Conservation (phyloP, 2,113 vertebrate species). For the Platycercus adscitus region DNA sequence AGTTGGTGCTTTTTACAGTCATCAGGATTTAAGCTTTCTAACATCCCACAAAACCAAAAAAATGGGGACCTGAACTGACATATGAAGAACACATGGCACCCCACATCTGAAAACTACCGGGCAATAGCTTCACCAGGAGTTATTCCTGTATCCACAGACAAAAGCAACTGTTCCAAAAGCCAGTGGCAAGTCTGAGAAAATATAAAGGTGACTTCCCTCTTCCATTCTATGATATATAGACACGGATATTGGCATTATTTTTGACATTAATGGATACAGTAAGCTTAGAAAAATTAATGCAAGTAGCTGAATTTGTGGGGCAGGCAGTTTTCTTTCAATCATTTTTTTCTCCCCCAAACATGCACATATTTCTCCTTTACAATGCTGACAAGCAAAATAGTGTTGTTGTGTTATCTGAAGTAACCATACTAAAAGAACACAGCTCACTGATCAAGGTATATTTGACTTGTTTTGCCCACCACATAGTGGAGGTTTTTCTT, state of each 20-base stretch:
- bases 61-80: not conserved
- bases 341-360: fast-evolving
- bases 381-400: not conserved
- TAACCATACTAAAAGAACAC: not conserved
- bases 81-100: not conserved
- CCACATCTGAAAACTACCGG: not conserved
- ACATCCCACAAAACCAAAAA: not conserved
- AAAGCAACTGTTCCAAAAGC: not conserved
- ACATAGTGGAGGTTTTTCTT: not conserved
- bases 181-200: not conserved
- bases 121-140: not conserved
- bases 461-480: not conserved
- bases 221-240: not conserved
- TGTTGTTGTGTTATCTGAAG: not conserved
- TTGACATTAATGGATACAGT: not conserved
- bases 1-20: not conserved
- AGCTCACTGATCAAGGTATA: not conserved
- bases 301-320: not conserved
- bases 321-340: not conserved
- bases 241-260: not conserved
- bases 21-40: not conserved
- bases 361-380: fast-evolving
- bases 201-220: not conserved
- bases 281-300: not conserved
- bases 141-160: not conserved